These are phyloP conservation scores for Neomorphus geoffroyi DNA, from an alignment of 2,797 vertebrate species.

Conservation along the genomic window DNA sequence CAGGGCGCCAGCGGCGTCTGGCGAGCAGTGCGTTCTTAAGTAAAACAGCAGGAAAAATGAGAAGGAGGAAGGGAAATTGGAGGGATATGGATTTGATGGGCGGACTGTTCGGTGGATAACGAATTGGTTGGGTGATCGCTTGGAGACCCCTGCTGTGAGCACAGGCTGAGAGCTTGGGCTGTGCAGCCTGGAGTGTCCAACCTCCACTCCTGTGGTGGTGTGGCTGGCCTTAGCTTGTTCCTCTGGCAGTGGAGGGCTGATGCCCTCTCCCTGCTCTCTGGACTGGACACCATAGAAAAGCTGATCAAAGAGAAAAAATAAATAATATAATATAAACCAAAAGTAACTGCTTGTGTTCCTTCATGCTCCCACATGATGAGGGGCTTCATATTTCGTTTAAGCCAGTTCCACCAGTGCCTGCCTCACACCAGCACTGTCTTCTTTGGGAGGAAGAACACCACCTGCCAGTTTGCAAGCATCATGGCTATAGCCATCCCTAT, in stretches of 20 bases:
- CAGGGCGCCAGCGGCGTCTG: no score
- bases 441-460: not conserved
- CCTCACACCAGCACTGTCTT: rapidly evolving
- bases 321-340: not conserved
- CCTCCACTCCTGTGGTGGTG: rapidly evolving
- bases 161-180: no score
- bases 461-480: not conserved
- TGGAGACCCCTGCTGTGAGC: no score
- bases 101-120: no score
- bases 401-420: no score
- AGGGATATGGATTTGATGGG: no score
- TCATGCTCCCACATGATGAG: not conserved
- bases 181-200: no score
- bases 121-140: no score
- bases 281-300: not conserved
- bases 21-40: rapidly evolving
- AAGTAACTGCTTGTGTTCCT: not conserved
- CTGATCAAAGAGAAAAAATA: not conserved
- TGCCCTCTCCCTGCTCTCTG: not conserved
- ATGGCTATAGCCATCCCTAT: not conserved
- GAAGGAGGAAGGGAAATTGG: no score
- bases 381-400: not conserved
- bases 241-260: no score
- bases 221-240: rapidly evolving
- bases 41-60: rapidly evolving